These are phyloP conservation scores for Junco hyemalis DNA, from an alignment of 2,113 vertebrate genomes.

Conservation along the genomic window DNA sequence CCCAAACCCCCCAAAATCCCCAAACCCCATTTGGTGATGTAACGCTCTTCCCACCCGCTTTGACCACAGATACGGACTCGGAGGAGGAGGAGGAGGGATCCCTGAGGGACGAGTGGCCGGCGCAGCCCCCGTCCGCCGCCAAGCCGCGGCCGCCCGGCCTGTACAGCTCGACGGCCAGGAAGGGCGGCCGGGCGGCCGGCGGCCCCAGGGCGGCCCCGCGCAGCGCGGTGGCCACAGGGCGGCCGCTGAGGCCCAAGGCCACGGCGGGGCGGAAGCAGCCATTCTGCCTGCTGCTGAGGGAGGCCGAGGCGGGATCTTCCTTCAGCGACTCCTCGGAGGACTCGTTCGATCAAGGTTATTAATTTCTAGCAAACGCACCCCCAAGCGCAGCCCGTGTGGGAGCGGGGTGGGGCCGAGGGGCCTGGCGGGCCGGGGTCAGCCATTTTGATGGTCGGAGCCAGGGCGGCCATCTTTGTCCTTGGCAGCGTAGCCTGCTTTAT, in stretches of 20 bases:
- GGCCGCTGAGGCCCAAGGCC: constrained; percentile 77
- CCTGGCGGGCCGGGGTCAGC: constrained; percentile 48
- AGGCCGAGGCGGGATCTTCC: constrained; percentile 84
- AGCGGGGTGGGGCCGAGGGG: not conserved
- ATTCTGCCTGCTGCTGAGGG: constrained; percentile 91
- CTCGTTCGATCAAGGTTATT: constrained; percentile 99
- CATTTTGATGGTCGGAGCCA: constrained; percentile 70
- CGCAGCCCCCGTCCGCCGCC: constrained; percentile 71
- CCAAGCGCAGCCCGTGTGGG: not conserved
- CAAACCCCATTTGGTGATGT: not conserved
- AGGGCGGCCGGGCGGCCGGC: constrained; percentile 54
- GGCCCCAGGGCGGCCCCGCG: constrained; percentile 65
- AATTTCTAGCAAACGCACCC: constrained; percentile 76
- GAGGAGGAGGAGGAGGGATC: constrained; percentile 89
- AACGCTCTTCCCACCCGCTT: constrained; percentile 66
- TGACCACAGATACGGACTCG: constrained; percentile 91
- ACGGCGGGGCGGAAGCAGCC: constrained; percentile 87
- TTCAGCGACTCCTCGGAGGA: constrained; percentile 91
- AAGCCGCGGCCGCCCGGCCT: constrained; percentile 72
- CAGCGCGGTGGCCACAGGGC: constrained; percentile 16
- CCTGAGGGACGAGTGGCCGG: constrained; percentile 85
- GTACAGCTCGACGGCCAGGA: constrained; percentile 75
- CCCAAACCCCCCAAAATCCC: not conserved
- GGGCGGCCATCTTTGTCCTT: constrained; percentile 73
- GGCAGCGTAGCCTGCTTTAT: constrained; percentile 79